These are phyloP conservation scores for Oscheius sp. DNA, from an alignment of 2,888 invertebrate species.

Conservation along the genomic window DNA sequence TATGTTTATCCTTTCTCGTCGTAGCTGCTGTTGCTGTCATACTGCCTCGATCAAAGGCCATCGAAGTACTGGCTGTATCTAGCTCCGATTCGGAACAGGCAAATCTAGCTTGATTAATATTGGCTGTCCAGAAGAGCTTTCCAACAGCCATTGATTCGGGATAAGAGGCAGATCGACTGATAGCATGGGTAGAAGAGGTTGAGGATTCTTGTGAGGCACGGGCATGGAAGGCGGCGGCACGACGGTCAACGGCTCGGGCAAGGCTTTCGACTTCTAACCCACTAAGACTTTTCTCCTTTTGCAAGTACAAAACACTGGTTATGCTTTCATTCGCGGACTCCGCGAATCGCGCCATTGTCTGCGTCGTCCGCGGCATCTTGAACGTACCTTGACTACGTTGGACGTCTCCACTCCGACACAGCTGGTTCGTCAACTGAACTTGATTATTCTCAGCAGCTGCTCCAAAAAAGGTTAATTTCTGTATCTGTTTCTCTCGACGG, in stretches of 20 bases:
- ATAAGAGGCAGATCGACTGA: slow-evolving; percentile 11
- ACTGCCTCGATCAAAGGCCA: slow-evolving; percentile 1
- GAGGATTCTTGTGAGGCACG: slow-evolving; percentile 13
- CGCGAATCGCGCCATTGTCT: slow-evolving; percentile 35
- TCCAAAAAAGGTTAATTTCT: slow-evolving; percentile 35
- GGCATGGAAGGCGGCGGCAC: slow-evolving; percentile 15
- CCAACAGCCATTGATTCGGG: slow-evolving; percentile 32
- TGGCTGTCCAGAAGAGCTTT: slow-evolving; percentile 11
- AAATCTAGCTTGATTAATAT: slow-evolving; percentile 2
- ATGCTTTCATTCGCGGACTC: slow-evolving; percentile 50
- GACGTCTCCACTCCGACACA: slow-evolving; percentile 39
- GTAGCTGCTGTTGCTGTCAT: slow-evolving; percentile 11
- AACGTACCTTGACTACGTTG: slow-evolving; percentile 41
- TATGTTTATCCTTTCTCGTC: slow-evolving; percentile 35
- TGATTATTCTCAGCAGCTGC: slow-evolving; percentile 45
- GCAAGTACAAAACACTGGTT: slow-evolving; percentile 47
- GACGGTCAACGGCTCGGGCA: slow-evolving; percentile 20
- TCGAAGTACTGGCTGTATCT: slow-evolving; percentile 17
- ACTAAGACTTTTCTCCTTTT: slow-evolving; percentile 43
- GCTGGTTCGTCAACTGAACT: slow-evolving; percentile 34
- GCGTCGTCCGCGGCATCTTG: slow-evolving; percentile 38
- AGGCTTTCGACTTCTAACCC: slow-evolving; percentile 14
- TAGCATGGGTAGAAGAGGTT: slow-evolving; percentile 12
- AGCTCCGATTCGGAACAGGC: slow-evolving; percentile 18
- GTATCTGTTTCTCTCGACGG: slow-evolving; percentile 36